Percentiles rank a stretch among this genome's conserved stretches.
These are phyloP conservation scores for Psittacus erithacus DNA, from an alignment of 2,113 vertebrate genomes.

Conservation along the genomic window DNA sequence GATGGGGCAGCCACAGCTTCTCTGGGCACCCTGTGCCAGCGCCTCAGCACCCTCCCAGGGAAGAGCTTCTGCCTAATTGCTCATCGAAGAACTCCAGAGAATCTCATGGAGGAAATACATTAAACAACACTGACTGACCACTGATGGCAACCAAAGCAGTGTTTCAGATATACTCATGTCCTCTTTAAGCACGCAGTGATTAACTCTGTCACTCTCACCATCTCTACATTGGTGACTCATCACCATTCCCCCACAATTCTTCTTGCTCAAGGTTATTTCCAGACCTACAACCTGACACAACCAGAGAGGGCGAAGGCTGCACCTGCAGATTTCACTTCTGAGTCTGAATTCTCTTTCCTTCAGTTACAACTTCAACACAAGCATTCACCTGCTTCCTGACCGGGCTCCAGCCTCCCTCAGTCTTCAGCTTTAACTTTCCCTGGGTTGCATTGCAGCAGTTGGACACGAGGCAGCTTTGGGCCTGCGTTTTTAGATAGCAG, in stretches of 20 bases:
- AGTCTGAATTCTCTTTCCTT: not conserved
- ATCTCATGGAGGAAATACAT: not conserved
- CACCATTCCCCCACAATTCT: not conserved
- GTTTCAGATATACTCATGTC: rapidly evolving
- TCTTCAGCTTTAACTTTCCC: not conserved
- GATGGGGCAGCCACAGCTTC: not conserved
- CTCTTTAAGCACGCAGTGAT: not conserved
- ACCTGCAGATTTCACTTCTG: not conserved
- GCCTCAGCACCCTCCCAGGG: not conserved
- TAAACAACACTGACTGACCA: not conserved
- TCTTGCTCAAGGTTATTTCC: not conserved
- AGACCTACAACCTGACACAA: not conserved
- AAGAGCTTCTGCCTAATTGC: not conserved
- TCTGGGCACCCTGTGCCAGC: not conserved
- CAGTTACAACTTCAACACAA: not conserved
- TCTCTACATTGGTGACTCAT: rapidly evolving
- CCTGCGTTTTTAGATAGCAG: not conserved
- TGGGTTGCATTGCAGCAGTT: no score
- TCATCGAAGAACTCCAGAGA: not conserved
- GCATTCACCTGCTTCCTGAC: not conserved
- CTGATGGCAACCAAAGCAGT: not conserved
- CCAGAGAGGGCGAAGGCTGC: not conserved
- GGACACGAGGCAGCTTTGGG: not conserved
- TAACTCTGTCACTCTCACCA: not conserved
- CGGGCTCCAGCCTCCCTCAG: not conserved